Conservation (phyloP, 2,888 invertebrate species). For the Spialia ferax region DNA sequence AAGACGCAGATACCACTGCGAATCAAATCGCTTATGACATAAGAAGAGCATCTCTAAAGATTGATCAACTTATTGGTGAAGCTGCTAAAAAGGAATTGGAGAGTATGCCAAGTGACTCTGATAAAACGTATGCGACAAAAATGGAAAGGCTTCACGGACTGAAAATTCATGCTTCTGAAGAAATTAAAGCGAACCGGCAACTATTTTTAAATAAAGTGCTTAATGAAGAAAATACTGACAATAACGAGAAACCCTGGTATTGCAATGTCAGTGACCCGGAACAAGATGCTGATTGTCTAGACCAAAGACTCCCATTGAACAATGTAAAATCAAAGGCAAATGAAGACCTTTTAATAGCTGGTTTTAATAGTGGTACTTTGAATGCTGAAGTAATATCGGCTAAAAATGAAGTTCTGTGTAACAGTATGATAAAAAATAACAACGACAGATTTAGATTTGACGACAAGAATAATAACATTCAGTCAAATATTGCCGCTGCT, state of each 20-base stretch:
- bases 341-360: conserved; percentile 67
- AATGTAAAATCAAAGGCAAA: conserved; percentile 71
- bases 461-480: conserved; percentile 72
- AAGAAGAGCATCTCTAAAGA: conserved; percentile 84
- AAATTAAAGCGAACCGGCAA: conserved; percentile 80
- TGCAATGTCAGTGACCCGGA: conserved; percentile 83
- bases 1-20: conserved; percentile 84
- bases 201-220: conserved; percentile 78
- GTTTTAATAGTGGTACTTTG: conserved; percentile 64
- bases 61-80: conserved; percentile 83
- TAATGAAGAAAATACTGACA: conserved; percentile 73
- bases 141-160: conserved; percentile 87
- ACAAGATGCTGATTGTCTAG: conserved; percentile 74
- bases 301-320: conserved; percentile 65
- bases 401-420: conserved; percentile 78
- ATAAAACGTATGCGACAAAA: conserved; percentile 83
- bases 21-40: conserved; percentile 86
- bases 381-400: conserved; percentile 73
- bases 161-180: conserved; percentile 79
- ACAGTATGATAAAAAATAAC: conserved; percentile 65
- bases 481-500: conserved; percentile 58
- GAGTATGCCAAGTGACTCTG: conserved; percentile 69
- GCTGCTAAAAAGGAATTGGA: conserved; percentile 68
- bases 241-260: conserved; percentile 82
- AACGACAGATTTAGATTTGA: conserved; percentile 67